These are phyloP conservation scores for Brachionus koreanus DNA, from an alignment of 1,140 invertebrate species.

Conservation along the genomic window DNA sequence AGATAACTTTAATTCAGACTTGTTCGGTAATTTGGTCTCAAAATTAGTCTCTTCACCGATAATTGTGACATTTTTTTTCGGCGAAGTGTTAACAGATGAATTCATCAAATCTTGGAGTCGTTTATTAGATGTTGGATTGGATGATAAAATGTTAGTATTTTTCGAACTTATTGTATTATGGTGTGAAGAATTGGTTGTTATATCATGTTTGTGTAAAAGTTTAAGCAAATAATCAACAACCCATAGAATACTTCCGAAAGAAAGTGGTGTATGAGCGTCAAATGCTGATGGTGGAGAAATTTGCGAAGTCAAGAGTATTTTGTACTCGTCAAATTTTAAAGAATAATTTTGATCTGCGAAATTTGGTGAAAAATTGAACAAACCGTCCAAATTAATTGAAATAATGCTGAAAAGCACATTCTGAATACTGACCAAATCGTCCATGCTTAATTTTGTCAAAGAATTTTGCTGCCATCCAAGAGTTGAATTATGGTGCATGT, in stretches of 20 bases:
- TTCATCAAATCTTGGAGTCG: background rate
- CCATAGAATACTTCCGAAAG: slow-evolving; percentile 40
- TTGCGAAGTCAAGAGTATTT: background rate
- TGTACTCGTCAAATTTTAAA: slow-evolving; percentile 6
- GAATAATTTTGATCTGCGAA: background rate
- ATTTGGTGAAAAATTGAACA: slow-evolving; percentile 24
- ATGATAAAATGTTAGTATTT: background rate
- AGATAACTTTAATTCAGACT: background rate
- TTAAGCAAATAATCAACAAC: slow-evolving; percentile 5
- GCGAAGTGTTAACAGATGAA: background rate
- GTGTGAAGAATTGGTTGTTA: background rate
- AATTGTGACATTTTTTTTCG: slow-evolving; percentile 33
- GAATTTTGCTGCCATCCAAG: background rate
- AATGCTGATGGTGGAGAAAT: slow-evolving; percentile 34
- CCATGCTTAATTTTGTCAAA: background rate
- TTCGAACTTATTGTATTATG: background rate
- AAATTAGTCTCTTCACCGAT: background rate
- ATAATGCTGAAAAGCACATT: slow-evolving; percentile 28
- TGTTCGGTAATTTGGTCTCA: background rate
- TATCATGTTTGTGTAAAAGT: slow-evolving; percentile 1
- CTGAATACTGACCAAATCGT: slow-evolving; percentile 27
- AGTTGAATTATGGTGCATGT: background rate
- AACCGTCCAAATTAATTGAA: background rate
- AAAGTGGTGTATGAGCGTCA: slow-evolving; percentile 8
- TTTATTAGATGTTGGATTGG: background rate